Evolutionary conservation across 2,888 invertebrate species (phyloP).

Genomic region (Andrena bicolor): DNA sequence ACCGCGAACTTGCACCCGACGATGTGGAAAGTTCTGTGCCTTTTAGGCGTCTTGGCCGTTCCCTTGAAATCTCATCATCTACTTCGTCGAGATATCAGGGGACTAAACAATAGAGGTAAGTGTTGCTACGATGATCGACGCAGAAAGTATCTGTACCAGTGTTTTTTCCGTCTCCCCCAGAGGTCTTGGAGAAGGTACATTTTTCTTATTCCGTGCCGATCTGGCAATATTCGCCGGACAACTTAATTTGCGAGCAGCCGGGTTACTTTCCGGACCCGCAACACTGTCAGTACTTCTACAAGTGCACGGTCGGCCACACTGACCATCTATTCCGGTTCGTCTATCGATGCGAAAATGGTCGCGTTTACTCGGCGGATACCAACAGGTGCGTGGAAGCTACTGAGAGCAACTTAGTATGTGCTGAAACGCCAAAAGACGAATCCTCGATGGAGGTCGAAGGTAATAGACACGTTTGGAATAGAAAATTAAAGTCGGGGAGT

Average conservation of each 20-base stretch:
- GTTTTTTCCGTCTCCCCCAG: background rate
- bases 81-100: background rate
- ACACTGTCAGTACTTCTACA: slow-evolving; percentile 35
- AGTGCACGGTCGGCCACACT: background rate
- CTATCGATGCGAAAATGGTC: slow-evolving; percentile 3
- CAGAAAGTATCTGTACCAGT: background rate
- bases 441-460: too few species aligned
- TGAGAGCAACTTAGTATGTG: slow-evolving; percentile 24
- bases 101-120: background rate
- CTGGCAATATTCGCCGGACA: background rate
- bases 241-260: slow-evolving; percentile 15
- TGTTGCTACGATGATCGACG: background rate
- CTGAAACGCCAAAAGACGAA: background rate
- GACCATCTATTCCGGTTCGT: background rate
- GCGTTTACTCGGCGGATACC: slow-evolving; percentile 25
- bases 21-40: slow-evolving; percentile 14
- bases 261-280: slow-evolving; percentile 29
- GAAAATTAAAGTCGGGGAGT: too few species aligned
- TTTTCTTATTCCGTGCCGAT: background rate
- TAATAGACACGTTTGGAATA: too few species aligned
- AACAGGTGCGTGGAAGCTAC: background rate
- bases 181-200: background rate
- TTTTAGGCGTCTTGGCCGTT: slow-evolving; percentile 8
- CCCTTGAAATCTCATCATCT: background rate
- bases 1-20: background rate